phyloP scores from a whole-genome alignment of 2,888 invertebrate genomes.

The Ethmia dodecea region DNA sequence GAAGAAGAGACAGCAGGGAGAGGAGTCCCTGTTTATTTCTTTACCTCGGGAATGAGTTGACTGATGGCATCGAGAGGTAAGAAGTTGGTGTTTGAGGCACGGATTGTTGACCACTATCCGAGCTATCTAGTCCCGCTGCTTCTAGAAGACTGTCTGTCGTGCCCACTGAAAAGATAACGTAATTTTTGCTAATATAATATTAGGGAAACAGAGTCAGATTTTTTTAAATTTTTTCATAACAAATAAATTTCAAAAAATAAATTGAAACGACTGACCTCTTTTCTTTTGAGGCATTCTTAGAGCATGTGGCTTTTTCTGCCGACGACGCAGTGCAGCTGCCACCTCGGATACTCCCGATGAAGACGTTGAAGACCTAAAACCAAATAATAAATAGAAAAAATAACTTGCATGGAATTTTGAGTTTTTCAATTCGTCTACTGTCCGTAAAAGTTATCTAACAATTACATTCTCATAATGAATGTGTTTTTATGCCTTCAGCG shows the following conservation, averaged over 20 bases:
- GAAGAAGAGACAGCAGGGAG: too few relatives aligned
- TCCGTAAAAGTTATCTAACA: too few relatives aligned
- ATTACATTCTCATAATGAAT: too few relatives aligned
- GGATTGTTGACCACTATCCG: conserved; percentile 59
- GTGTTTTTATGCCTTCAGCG: too few relatives aligned
- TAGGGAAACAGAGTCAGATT: neutral
- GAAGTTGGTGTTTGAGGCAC: conserved; percentile 82
- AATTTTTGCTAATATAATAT: neutral
- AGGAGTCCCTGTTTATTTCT: too few relatives aligned
- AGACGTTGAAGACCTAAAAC: conserved; percentile 52
- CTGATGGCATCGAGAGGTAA: conserved; percentile 91
- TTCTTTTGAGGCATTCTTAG: conserved; percentile 66
- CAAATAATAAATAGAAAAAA: neutral
- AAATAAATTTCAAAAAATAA: conserved; percentile 2
- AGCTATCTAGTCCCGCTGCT: conserved; percentile 64
- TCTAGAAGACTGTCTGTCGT: conserved; percentile 66
- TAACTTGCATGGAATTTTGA: neutral
- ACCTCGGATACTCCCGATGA: conserved; percentile 68
- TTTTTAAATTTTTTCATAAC: too few relatives aligned
- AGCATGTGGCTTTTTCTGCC: conserved; percentile 64
- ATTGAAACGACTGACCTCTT: conserved; percentile 34
- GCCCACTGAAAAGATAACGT: conserved; percentile 39
- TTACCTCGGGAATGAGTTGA: conserved; percentile 89
- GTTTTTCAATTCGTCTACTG: conserved; percentile 39
- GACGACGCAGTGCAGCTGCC: conserved; percentile 53